These are phyloP conservation scores for Pheosia tremula DNA, from an alignment of 2,888 invertebrate genomes.

Conservation along the genomic window DNA sequence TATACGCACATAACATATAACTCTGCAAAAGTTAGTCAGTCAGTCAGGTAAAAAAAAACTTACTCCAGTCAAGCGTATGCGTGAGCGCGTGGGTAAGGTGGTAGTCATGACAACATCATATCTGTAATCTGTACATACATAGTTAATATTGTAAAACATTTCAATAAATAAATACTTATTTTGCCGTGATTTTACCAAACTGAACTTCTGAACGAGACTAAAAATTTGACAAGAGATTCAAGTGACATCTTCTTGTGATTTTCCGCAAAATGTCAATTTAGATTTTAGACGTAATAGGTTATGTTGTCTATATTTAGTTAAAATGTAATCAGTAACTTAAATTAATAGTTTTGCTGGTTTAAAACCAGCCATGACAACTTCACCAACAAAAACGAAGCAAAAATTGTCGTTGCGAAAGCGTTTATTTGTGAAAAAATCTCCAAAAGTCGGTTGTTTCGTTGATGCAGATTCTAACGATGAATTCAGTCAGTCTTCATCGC, in stretches of 20 bases:
- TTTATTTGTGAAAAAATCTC: conserved; percentile 79
- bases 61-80: no score
- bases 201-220: background rate
- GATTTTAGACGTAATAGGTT: conserved; percentile 63
- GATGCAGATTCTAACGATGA: conserved; percentile 79
- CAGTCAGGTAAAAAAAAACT: no score
- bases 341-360: conserved; percentile 64
- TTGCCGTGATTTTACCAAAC: no score
- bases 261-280: conserved; percentile 53
- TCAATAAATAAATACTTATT: no score
- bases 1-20: no score
- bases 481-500: conserved; percentile 68
- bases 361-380: conserved; percentile 78
- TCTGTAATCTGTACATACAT: background rate
- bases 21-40: no score
- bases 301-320: conserved; percentile 74
- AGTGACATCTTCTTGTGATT: conserved; percentile 41
- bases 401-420: conserved; percentile 80
- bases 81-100: no score
- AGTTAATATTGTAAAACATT: no score
- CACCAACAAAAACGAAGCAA: conserved; percentile 77
- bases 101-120: conserved; percentile 31
- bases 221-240: conserved; percentile 23
- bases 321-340: conserved; percentile 82
- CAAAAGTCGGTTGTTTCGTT: conserved; percentile 81